Evolutionary conservation across 2,888 invertebrate genomes (phyloP).

Genomic region (Yponomeuta sedellus): DNA sequence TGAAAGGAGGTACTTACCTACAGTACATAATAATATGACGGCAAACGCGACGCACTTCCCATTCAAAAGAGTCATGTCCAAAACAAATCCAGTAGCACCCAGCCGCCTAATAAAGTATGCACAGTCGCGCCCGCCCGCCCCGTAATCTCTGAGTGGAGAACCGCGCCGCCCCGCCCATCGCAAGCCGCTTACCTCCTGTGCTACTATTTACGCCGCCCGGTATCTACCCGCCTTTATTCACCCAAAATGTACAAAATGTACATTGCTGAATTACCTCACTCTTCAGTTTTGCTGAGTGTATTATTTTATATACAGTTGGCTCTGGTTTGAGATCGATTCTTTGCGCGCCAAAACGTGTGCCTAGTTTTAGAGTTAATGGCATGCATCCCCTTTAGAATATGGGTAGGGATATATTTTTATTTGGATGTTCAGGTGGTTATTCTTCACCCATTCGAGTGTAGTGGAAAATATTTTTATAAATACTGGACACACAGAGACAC

Average conservation of each 20-base stretch:
- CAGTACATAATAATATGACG: not conserved
- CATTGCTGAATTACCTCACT: not conserved
- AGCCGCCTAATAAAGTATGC: constrained; percentile 57
- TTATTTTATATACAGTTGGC: too few relatives aligned
- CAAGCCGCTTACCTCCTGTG: constrained; percentile 51
- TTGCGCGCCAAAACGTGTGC: too few relatives aligned
- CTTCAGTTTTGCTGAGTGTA: too few relatives aligned
- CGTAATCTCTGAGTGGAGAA: constrained; percentile 57
- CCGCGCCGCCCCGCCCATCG: constrained; percentile 57
- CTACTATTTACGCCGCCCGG: constrained; percentile 34
- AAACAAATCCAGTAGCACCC: not conserved
- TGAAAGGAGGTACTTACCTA: too few relatives aligned
- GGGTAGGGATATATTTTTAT: too few relatives aligned
- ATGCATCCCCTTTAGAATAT: too few relatives aligned
- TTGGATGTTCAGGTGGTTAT: too few relatives aligned
- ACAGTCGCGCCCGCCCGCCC: constrained; percentile 45
- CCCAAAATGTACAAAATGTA: not conserved
- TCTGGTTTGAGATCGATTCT: too few relatives aligned
- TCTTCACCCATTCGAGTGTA: too few relatives aligned
- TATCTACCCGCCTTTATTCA: not conserved
- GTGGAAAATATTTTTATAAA: too few relatives aligned
- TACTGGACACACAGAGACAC: too few relatives aligned
- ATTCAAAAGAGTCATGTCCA: not conserved
- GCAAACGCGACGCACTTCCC: not conserved
- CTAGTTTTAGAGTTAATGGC: too few relatives aligned